Base-by-base conservation (phyloP, 2,113 vertebrate genomes). In the Pelmatolapia mariae region DNA sequence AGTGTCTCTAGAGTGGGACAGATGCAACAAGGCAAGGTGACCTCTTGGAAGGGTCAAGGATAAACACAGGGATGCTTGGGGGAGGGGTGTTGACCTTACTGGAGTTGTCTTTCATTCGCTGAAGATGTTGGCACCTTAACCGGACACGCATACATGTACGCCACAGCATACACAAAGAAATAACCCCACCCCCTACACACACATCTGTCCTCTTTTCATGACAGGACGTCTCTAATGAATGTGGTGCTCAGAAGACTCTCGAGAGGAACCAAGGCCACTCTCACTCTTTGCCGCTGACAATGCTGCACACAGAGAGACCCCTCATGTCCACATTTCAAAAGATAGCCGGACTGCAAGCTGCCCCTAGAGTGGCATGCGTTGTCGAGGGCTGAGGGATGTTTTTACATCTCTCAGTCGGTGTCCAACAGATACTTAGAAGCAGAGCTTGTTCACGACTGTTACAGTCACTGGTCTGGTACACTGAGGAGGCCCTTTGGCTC, bases 31-130 rank as follows among this genome's bases (percentile, higher is more conserved):
- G 93, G 89, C 95, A 88, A 86, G 84, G 81, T 85, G 87, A 94
- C 94, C 94, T 92, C 66, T 90, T 19, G 26, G 76, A 88, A 88
- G 89, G 95, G 94, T 96, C 95, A 96, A 96, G 95, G 95, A 90
- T 91, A 92, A 91, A 89, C 91, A 91, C 92, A 95, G 91, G 94
- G 93, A 90, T 71, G 26, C 43, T 84, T 40, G 76, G 53, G 79
- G 79, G 47, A 63, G 52, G 79, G 71, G 73, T 63, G 53, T 57
- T 87, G 92, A 93, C 93, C 91, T 94, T 87, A 89, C 89, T 86
- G 63, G 78, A 85, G 87, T 61, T 90, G 88, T 93, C 92, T 88
- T 94, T 96, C 92, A 92, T 91, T 94, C 84, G 83, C 24, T 78
- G 88, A 90, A 93, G 92, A 92, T 93, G 92, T 92, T 94, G 82